Conservation (phyloP, 2,888 invertebrate species). For the Molanna angustata region DNA sequence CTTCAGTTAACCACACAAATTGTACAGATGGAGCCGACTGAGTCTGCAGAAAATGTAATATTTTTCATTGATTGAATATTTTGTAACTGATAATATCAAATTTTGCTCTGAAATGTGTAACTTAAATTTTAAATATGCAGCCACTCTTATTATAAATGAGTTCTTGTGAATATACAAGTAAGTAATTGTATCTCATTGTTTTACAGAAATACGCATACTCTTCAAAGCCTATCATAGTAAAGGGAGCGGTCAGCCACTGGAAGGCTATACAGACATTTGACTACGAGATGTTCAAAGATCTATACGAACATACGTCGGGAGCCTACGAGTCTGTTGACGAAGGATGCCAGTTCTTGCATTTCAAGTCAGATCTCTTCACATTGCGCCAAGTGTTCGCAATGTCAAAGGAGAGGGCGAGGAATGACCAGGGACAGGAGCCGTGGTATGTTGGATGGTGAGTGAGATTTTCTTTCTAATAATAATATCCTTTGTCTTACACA, state of each 20-base stretch:
- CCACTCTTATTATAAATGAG: too few species aligned
- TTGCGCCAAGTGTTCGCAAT: constrained; percentile 76
- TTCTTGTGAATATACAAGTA: too few species aligned
- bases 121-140: too few species aligned
- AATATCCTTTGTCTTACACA: too few species aligned
- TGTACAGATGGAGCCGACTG: too few species aligned
- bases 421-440: constrained; percentile 61
- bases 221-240: constrained; percentile 76
- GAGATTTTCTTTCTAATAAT: constrained; percentile 5
- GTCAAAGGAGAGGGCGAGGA: constrained; percentile 62
- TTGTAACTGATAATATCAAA: too few species aligned
- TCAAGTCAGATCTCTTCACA: constrained; percentile 76
- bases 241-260: constrained; percentile 74
- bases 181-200: too few species aligned
- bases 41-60: too few species aligned
- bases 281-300: constrained; percentile 64
- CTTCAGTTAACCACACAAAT: too few species aligned
- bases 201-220: constrained; percentile 68
- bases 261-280: constrained; percentile 66
- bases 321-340: constrained; percentile 73
- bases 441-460: constrained; percentile 92
- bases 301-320: constrained; percentile 66
- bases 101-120: too few species aligned
- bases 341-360: constrained; percentile 84
- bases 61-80: too few species aligned